Percentiles rank a stretch among this genome's conserved stretches.
phyloP scores from a whole-genome alignment of 2,888 invertebrate species.

The Abrostola tripartita region DNA sequence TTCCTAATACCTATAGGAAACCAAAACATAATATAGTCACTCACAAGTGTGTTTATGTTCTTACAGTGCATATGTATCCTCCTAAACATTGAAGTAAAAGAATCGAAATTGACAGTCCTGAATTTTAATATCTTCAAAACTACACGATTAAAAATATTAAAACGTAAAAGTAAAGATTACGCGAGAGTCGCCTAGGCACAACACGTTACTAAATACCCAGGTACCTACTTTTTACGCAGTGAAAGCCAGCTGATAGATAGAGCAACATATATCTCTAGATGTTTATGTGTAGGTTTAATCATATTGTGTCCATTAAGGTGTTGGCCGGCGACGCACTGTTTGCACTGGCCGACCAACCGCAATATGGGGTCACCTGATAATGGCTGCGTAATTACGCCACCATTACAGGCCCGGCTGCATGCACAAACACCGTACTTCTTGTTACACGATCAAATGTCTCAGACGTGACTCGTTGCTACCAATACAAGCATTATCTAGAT shows the following conservation, averaged over 20 bases:
- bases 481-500: slow-evolving; percentile 82
- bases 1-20: too few species aligned
- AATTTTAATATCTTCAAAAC: too few species aligned
- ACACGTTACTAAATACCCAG: slow-evolving; percentile 29
- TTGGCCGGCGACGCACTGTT: slow-evolving; percentile 63
- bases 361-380: slow-evolving; percentile 87
- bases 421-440: slow-evolving; percentile 79
- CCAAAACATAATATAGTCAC: too few species aligned
- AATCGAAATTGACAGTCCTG: too few species aligned
- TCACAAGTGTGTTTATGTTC: too few species aligned
- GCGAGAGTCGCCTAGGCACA: neutral
- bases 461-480: slow-evolving; percentile 82
- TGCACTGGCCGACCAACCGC: slow-evolving; percentile 71
- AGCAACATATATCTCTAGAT: slow-evolving; percentile 50
- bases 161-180: too few species aligned
- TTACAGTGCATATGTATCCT: too few species aligned
- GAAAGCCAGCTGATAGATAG: slow-evolving; percentile 19
- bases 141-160: too few species aligned
- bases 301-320: slow-evolving; percentile 67
- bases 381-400: slow-evolving; percentile 83
- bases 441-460: slow-evolving; percentile 85
- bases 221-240: slow-evolving; percentile 15
- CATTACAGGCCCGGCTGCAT: slow-evolving; percentile 71
- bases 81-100: too few species aligned
- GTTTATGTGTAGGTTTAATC: slow-evolving; percentile 61